A percentile compares a stretch with the other conserved stretches of the same genome.
phyloP scores from a whole-genome alignment of 1,140 invertebrate genomes.

The Eueides isabella region DNA sequence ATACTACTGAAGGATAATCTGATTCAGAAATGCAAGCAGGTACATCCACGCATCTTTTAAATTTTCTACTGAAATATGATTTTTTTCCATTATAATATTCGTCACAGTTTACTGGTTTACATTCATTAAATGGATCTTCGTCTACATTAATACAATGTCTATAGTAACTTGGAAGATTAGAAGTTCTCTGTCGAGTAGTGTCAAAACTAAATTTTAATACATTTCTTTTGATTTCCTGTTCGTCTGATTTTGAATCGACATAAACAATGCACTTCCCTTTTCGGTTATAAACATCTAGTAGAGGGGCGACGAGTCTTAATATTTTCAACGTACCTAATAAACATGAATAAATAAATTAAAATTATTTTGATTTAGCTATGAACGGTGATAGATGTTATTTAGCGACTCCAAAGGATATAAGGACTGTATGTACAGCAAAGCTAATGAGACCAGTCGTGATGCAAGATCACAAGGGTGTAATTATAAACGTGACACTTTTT shows the following conservation, averaged over 20 bases:
- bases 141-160: constrained; percentile 71
- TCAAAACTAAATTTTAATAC: constrained; percentile 62
- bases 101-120: constrained; percentile 81
- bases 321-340: constrained; percentile 55
- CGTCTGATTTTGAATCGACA: constrained; percentile 54
- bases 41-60: constrained; percentile 70
- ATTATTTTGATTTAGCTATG: background rate
- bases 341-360: constrained; percentile 21
- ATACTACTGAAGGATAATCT: constrained; percentile 63
- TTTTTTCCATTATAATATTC: constrained; percentile 78
- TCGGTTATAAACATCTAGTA: constrained; percentile 56
- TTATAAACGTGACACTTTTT: too few species aligned
- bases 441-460: too few species aligned
- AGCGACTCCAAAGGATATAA: background rate
- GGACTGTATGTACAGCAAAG: too few species aligned
- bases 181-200: constrained; percentile 46
- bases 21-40: constrained; percentile 68
- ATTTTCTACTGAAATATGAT: constrained; percentile 67
- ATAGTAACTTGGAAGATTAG: constrained; percentile 43
- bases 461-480: too few species aligned
- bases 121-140: constrained; percentile 80
- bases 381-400: too few species aligned
- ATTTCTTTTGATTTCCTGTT: constrained; percentile 49
- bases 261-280: constrained; percentile 58
- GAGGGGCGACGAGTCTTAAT: constrained; percentile 57